Evolutionary conservation across 2,888 invertebrate species (phyloP).

Genomic region (Drosophila mettleri): DNA sequence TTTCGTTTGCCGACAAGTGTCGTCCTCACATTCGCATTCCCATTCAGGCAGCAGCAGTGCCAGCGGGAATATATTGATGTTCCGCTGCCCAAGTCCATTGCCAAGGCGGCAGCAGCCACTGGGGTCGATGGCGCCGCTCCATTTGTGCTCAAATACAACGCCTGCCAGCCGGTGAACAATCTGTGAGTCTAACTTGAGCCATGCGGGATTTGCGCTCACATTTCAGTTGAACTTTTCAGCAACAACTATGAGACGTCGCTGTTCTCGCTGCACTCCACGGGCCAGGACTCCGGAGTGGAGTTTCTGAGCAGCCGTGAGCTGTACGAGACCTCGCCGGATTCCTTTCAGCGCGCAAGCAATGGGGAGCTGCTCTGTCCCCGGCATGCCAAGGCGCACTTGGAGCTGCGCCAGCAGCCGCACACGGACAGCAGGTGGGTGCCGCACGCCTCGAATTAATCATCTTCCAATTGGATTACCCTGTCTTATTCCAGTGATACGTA

Average conservation of each 20-base stretch:
- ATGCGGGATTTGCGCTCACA: background rate
- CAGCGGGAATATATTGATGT: slow-evolving; percentile 85
- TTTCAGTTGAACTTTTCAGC: slow-evolving; percentile 14
- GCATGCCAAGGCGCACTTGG: slow-evolving; percentile 79
- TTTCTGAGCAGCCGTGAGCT: slow-evolving; percentile 83
- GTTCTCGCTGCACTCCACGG: slow-evolving; percentile 92
- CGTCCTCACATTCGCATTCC: background rate
- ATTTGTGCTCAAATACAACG: slow-evolving; percentile 83
- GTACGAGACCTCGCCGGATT: slow-evolving; percentile 83
- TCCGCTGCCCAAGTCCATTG: slow-evolving; percentile 84
- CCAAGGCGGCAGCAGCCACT: slow-evolving; percentile 70
- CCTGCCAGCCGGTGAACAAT: slow-evolving; percentile 82
- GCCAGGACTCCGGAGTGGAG: slow-evolving; percentile 92
- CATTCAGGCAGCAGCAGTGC: slow-evolving; percentile 74
- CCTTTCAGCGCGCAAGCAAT: slow-evolving; percentile 70
- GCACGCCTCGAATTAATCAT: too few relatives aligned
- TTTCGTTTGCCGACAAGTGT: background rate
- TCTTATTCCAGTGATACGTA: slow-evolving; percentile 88
- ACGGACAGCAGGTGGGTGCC: slow-evolving; percentile 82
- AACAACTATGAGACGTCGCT: slow-evolving; percentile 89
- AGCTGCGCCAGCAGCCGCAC: slow-evolving; percentile 66
- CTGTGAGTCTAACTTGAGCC: slow-evolving; percentile 63
- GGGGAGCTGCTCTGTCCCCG: slow-evolving; percentile 78
- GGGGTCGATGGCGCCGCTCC: slow-evolving; percentile 63
- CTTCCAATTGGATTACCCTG: too few relatives aligned